Evolutionary conservation across 2,888 invertebrate species (phyloP), one percentile per base, ranked within the genome.

Genomic region (Drosophila vallismaia): DNA sequence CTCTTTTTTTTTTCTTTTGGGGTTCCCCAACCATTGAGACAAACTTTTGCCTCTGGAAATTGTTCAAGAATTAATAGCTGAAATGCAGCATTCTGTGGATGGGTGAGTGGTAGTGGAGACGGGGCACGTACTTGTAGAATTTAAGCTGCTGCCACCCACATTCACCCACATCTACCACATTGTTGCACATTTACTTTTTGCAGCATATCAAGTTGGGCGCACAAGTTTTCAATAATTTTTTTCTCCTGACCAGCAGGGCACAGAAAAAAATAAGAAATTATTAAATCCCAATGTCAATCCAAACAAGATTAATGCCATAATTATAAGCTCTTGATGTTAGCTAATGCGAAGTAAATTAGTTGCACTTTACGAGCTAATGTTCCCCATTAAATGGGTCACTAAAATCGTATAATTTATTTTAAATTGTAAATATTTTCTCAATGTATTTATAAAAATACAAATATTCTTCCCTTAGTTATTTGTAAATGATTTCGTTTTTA

Each of bases 171-270:
- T 38, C 31, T n/a, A 14, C 64, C 67, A 74, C 76, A 79, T 74
- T 84, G 82, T 86, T 83, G 82, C 82, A 86, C 84, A 83, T 80
- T 83, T 70, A 70, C 71, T 80, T 76, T 86, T 79, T 81, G 74
- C 85, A 85, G 85, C 78, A 72, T 71, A 82, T 81, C 82, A 81
- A 80, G 72, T 82, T 74, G 70, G 64, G 66, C 64, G 71, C 71
- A 51, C 58, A 78, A 79, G 70, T 76, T 74, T 70, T 53, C 57
- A 58, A 67, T 71, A 64, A 57, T 63, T 48, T 45, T 38, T 31
- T 31, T 7, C 38, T 28, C 19, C 26, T 40, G 40, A 40, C 5
- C 28, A 28, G 28, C 28, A 9, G 4, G 7, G 42, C 42, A 60
- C 62, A 7, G 26, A 1, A 10, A 19, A 31, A 55, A 46, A 19